Conservation (phyloP, 23 tunicate species). For the Styela plicata region DNA sequence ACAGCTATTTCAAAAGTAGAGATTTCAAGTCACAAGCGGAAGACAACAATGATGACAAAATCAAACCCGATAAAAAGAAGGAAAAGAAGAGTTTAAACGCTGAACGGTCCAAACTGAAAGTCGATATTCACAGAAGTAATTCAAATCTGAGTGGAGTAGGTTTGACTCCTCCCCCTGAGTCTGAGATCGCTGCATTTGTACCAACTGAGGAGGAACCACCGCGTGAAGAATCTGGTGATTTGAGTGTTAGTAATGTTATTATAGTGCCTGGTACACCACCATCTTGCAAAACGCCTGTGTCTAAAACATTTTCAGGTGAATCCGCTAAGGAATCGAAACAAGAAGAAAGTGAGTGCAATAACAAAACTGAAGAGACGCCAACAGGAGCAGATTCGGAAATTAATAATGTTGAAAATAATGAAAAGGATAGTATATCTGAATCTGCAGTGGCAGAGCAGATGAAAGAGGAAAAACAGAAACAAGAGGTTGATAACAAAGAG, state of each 20-base stretch:
- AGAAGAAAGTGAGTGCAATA: neutral
- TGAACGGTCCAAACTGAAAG: neutral
- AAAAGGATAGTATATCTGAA: neutral
- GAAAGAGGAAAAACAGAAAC: neutral
- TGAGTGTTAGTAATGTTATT: conserved; percentile 28
- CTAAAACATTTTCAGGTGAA: neutral
- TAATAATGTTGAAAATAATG: too few relatives aligned
- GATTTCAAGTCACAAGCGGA: neutral
- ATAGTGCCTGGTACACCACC: conserved; percentile 18
- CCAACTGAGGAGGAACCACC: conserved; percentile 33
- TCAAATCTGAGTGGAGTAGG: conserved; percentile 48
- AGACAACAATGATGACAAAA: neutral
- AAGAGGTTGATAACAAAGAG: neutral
- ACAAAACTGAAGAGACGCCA: neutral
- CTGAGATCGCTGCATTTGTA: conserved; percentile 11
- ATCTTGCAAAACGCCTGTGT: neutral
- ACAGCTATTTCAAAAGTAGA: conserved; percentile 3
- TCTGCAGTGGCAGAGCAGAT: neutral
- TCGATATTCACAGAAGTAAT: neutral
- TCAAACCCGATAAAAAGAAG: neutral
- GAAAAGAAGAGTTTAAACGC: neutral
- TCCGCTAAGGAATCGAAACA: neutral
- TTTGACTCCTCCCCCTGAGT: conserved; percentile 53
- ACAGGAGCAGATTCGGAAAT: neutral
- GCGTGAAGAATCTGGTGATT: neutral